phyloP scores from a whole-genome alignment of 2,113 vertebrate species.

The Gopherus flavomarginatus region DNA sequence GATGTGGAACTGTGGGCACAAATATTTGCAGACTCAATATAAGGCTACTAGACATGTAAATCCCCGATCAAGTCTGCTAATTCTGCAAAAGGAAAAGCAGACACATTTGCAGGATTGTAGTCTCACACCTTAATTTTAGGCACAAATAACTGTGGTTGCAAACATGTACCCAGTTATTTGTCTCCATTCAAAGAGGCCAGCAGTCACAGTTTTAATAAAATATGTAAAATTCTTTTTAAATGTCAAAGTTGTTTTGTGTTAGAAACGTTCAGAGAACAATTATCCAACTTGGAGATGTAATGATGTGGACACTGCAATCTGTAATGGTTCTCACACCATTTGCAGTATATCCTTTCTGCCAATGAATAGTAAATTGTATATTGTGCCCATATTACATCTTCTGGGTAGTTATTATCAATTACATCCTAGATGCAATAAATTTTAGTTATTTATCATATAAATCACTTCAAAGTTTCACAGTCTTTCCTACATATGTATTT shows the following conservation, averaged over 20 bases:
- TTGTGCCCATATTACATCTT: not conserved
- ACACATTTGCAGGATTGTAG: not conserved
- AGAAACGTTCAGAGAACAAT: not conserved
- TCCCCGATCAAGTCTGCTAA: not conserved
- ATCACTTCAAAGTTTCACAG: not conserved
- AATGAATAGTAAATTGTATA: not conserved
- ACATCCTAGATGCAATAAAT: constrained; percentile 35
- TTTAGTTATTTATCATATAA: constrained; percentile 42
- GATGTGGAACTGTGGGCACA: accelerated
- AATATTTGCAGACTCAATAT: not conserved
- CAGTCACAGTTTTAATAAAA: not conserved
- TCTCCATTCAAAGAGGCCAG: too few species aligned
- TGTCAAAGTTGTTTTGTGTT: not conserved
- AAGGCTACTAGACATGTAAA: not conserved
- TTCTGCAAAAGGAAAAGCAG: not conserved
- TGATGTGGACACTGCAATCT: not conserved
- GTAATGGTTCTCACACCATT: accelerated
- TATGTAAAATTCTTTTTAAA: not conserved
- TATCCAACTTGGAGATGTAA: not conserved
- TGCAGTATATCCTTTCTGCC: accelerated
- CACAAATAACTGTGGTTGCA: not conserved
- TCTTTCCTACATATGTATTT: not conserved
- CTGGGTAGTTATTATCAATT: constrained; percentile 19
- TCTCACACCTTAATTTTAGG: accelerated
- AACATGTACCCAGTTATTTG: not conserved